phyloP scores from a whole-genome alignment of 1,140 invertebrate genomes.

The Asbolus verrucosus region DNA sequence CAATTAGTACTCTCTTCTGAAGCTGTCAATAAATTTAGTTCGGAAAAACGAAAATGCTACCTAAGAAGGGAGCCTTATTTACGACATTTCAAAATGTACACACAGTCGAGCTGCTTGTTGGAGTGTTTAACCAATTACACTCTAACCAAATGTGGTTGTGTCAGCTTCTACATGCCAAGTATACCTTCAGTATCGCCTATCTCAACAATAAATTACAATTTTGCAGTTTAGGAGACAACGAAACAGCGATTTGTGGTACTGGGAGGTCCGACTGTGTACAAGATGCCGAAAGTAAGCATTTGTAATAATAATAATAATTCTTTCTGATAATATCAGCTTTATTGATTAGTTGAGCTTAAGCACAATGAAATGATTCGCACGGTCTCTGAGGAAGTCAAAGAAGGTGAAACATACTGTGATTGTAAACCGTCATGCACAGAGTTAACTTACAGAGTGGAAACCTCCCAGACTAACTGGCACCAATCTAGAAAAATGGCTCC shows the following conservation, averaged over 20 bases:
- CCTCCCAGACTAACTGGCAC: too few relatives aligned
- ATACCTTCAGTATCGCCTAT: slow-evolving; percentile 52
- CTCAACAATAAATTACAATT: not conserved
- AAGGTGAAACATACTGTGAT: too few relatives aligned
- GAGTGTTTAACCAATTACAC: slow-evolving; percentile 82
- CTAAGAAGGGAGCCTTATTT: slow-evolving; percentile 68
- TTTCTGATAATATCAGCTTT: too few relatives aligned
- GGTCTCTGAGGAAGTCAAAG: too few relatives aligned
- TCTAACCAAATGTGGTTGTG: slow-evolving; percentile 71
- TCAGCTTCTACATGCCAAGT: slow-evolving; percentile 76
- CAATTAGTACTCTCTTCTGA: slow-evolving; percentile 64
- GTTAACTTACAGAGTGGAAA: too few relatives aligned
- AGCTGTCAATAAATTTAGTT: slow-evolving; percentile 66
- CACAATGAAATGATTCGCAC: too few relatives aligned
- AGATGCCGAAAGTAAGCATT: too few relatives aligned
- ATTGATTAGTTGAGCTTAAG: too few relatives aligned
- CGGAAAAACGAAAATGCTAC: slow-evolving; percentile 69
- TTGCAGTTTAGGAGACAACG: not conserved
- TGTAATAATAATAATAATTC: too few relatives aligned
- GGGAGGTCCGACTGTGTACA: too few relatives aligned
- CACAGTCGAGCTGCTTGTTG: slow-evolving; percentile 78
- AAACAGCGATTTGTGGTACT: not conserved
- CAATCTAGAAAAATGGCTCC: too few relatives aligned
- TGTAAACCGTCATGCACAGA: too few relatives aligned
- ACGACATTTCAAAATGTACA: slow-evolving; percentile 75